Conservation (phyloP, 2,888 invertebrate genomes). For the Argynnis bischoffii region DNA sequence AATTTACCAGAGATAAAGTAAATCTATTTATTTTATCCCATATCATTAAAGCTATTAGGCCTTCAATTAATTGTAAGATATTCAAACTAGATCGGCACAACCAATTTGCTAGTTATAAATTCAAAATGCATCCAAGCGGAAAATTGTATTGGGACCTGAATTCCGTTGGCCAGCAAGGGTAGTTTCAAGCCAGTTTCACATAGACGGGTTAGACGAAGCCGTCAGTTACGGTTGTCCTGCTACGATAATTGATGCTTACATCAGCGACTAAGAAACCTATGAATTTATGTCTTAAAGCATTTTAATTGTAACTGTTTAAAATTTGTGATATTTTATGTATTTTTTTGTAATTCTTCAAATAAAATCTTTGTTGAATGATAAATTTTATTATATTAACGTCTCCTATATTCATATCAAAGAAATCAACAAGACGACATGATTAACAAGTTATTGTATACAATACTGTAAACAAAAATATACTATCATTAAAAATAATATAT, state of each 20-base stretch:
- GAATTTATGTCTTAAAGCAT: conserved; percentile 7
- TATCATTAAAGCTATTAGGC: conserved; percentile 47
- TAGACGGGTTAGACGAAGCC: conserved; percentile 40
- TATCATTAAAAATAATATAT: too few species aligned
- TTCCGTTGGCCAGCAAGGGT: conserved; percentile 54
- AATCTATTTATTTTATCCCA: not conserved
- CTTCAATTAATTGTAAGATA: conserved; percentile 76
- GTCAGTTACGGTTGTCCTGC: conserved; percentile 32
- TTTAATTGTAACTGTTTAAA: conserved; percentile 6
- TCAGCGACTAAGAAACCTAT: conserved; percentile 11
- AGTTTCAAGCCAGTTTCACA: conserved; percentile 40
- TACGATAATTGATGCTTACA: conserved; percentile 29
- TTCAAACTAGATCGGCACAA: conserved; percentile 75
- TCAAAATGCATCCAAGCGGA: conserved; percentile 78
- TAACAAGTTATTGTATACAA: too few species aligned
- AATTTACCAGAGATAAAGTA: too few species aligned
- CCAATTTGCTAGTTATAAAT: conserved; percentile 81
- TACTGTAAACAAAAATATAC: too few species aligned
- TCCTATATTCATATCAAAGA: too few species aligned
- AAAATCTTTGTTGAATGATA: not conserved
- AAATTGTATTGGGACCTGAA: conserved; percentile 77
- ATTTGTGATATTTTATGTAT: not conserved
- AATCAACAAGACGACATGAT: too few species aligned
- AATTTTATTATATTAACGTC: too few species aligned
- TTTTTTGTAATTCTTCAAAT: not conserved